Evolutionary conservation across 1,140 invertebrate species (phyloP).

Genomic region (Mylabris phalerata): DNA sequence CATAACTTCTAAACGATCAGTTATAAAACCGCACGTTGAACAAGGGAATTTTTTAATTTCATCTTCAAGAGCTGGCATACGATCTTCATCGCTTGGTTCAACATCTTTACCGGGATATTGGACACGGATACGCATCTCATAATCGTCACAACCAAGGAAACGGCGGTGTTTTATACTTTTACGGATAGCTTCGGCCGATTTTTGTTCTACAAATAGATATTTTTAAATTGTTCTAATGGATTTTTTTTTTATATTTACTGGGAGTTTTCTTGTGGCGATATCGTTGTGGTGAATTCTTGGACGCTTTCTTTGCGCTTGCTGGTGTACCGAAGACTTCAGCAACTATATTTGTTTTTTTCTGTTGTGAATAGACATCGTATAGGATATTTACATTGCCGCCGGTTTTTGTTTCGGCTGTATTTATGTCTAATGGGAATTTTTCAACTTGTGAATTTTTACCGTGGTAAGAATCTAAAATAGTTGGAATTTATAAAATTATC

Average conservation of each 20-base stretch:
- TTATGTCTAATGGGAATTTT: conserved; percentile 67
- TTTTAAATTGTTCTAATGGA: no score
- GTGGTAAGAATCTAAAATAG: conserved; percentile 49
- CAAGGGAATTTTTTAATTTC: conserved; percentile 48
- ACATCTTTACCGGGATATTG: conserved; percentile 43
- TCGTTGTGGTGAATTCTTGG: not conserved
- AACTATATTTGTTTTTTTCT: conserved; percentile 47
- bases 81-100: conserved; percentile 22
- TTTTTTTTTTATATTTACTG: not conserved
- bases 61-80: conserved; percentile 15
- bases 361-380: conserved; percentile 50
- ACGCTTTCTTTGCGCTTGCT: conserved; percentile 34
- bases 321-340: conserved; percentile 51
- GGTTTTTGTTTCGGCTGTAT: conserved; percentile 59
- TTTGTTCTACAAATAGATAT: not conserved
- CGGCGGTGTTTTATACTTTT: conserved; percentile 46
- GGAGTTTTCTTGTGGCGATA: not conserved
- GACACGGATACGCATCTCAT: conserved; percentile 54
- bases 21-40: conserved; percentile 55
- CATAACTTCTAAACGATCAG: conserved; percentile 59
- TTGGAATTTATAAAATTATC: not conserved
- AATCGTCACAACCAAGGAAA: conserved; percentile 52
- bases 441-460: conserved; percentile 59
- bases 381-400: conserved; percentile 61
- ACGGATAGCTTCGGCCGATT: not conserved